Percentiles rank a stretch among this genome's conserved stretches.
Evolutionary conservation across 2,888 invertebrate species (phyloP).

Genomic region (Axea sp.): DNA sequence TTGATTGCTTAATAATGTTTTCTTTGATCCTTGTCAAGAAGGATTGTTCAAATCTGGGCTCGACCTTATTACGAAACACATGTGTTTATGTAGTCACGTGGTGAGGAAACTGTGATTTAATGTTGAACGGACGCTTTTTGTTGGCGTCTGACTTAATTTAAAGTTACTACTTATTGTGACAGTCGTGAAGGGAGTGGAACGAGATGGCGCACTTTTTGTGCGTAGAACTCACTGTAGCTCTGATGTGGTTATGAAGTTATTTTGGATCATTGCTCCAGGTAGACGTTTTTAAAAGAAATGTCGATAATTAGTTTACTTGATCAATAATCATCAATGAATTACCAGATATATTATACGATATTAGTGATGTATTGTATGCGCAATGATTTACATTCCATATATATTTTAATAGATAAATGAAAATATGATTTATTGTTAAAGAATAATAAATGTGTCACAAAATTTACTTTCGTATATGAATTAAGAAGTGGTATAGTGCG

Average conservation of each 20-base stretch:
- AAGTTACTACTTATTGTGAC: conserved; percentile 26
- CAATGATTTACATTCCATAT: too few relatives aligned
- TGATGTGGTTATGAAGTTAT: conserved; percentile 14
- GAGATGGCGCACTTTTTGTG: conserved; percentile 55
- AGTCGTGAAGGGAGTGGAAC: conserved; percentile 8
- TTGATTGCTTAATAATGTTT: not conserved
- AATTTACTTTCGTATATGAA: conserved; percentile 5
- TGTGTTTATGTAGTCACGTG: conserved; percentile 52
- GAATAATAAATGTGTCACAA: conserved; percentile 28
- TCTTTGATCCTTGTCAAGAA: not conserved
- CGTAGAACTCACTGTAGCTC: not conserved
- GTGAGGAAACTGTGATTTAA: conserved; percentile 18
- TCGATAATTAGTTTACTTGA: too few relatives aligned
- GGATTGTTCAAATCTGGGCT: conserved; percentile 1
- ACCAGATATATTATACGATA: too few relatives aligned
- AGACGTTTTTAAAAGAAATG: too few relatives aligned
- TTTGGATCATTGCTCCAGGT: conserved; percentile 29
- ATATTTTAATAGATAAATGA: too few relatives aligned
- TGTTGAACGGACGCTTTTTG: conserved; percentile 17
- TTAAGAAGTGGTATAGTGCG: not conserved
- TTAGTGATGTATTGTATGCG: too few relatives aligned
- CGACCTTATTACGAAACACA: conserved; percentile 49
- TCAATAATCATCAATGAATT: too few relatives aligned
- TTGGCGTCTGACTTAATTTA: conserved; percentile 18
- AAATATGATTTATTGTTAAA: conserved; percentile 6